phyloP scores from a whole-genome alignment of 2,797 vertebrate species.

The Fundulus diaphanus region DNA sequence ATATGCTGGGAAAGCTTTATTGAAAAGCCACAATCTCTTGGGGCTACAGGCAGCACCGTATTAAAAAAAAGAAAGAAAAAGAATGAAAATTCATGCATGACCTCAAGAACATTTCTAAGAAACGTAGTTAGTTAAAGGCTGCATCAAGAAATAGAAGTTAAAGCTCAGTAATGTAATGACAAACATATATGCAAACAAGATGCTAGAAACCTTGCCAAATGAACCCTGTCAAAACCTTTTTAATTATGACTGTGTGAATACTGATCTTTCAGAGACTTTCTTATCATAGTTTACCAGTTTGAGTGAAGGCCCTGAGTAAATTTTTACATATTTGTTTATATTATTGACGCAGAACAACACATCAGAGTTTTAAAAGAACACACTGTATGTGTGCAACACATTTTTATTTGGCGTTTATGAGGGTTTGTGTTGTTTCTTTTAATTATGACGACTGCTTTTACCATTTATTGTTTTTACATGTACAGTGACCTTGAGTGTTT shows the following conservation, averaged over 20 bases:
- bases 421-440: too few relatives aligned
- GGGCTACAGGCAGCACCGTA: background rate
- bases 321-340: background rate
- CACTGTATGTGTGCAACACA: background rate
- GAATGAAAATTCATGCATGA: background rate
- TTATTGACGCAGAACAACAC: background rate
- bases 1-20: background rate
- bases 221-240: background rate
- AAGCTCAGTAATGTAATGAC: background rate
- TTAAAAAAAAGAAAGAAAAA: constrained; percentile 4
- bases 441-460: too few relatives aligned
- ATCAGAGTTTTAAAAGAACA: background rate
- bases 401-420: background rate
- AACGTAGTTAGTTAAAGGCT: background rate
- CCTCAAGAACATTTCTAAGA: too few relatives aligned
- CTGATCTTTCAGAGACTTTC: background rate
- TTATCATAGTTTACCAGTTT: background rate
- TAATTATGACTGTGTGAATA: background rate
- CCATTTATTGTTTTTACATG: too few relatives aligned
- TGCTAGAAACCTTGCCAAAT: background rate
- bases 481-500: too few relatives aligned
- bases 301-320: background rate
- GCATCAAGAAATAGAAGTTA: background rate
- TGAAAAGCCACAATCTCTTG: background rate
- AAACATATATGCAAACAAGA: background rate